Percentiles rank a stretch among this genome's conserved stretches.
Conservation (phyloP, 2,888 invertebrate species). For the Amiota minor region DNA sequence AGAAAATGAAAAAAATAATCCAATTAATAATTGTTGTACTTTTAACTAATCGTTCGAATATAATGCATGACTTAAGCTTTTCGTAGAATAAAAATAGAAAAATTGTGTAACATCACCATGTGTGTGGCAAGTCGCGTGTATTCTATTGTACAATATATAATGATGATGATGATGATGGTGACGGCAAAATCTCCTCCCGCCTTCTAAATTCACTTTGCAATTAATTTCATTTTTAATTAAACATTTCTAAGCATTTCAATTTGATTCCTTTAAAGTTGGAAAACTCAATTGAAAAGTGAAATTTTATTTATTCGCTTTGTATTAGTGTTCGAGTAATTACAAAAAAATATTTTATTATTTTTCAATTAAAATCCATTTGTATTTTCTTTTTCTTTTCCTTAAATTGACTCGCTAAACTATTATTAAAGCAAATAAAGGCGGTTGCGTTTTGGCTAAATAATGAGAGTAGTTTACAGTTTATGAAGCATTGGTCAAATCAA, state of each 20-base stretch:
- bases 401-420: not conserved
- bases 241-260: not conserved
- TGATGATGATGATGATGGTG: too few species aligned
- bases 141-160: too few species aligned
- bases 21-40: not conserved
- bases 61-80: too few species aligned
- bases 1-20: slow-evolving; percentile 10
- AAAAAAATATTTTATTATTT: not conserved
- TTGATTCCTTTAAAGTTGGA: not conserved
- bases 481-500: not conserved
- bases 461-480: not conserved
- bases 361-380: not conserved
- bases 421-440: not conserved
- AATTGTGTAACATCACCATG: too few species aligned
- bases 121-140: too few species aligned
- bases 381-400: not conserved
- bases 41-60: not conserved
- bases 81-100: too few species aligned
- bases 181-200: too few species aligned
- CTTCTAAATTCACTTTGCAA: not conserved
- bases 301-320: slow-evolving; percentile 14
- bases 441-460: not conserved
- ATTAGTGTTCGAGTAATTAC: slow-evolving; percentile 4
- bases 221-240: not conserved
- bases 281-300: slow-evolving; percentile 19